phyloP scores from a whole-genome alignment of 2,113 vertebrate genomes.

The Phodopus roborovskii region DNA sequence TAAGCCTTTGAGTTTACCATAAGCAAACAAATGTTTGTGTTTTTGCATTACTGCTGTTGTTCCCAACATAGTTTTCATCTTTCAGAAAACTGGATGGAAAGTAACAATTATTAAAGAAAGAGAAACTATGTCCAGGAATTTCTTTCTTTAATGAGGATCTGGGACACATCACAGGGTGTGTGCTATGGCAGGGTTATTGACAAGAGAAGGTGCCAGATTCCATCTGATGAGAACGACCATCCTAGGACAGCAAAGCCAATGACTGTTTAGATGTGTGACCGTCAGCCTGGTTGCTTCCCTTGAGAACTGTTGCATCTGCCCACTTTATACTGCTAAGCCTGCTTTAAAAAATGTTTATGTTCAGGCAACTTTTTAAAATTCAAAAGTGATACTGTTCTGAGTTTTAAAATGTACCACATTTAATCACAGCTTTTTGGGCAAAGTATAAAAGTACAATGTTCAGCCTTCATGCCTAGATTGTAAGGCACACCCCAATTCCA shows the following conservation, averaged over 20 bases:
- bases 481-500: constrained; percentile 24
- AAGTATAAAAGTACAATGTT: neutral
- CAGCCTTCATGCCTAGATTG: neutral
- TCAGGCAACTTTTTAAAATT: constrained; percentile 19
- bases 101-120: neutral
- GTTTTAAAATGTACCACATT: constrained; percentile 30
- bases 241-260: neutral
- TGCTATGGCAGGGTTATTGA: neutral
- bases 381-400: neutral
- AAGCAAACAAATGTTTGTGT: neutral
- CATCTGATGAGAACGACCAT: neutral
- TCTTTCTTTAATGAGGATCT: neutral
- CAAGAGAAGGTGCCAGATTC: neutral
- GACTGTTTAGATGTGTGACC: neutral
- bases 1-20: constrained; percentile 13
- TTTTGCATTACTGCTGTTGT: neutral
- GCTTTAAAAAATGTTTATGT: neutral
- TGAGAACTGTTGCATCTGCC: neutral
- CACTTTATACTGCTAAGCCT: neutral
- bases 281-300: neutral
- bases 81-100: neutral
- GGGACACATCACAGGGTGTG: neutral
- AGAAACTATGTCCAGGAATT: neutral
- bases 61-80: constrained; percentile 1
- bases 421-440: neutral